phyloP scores from a whole-genome alignment of 2,888 invertebrate genomes.

The Acronicta leporina region DNA sequence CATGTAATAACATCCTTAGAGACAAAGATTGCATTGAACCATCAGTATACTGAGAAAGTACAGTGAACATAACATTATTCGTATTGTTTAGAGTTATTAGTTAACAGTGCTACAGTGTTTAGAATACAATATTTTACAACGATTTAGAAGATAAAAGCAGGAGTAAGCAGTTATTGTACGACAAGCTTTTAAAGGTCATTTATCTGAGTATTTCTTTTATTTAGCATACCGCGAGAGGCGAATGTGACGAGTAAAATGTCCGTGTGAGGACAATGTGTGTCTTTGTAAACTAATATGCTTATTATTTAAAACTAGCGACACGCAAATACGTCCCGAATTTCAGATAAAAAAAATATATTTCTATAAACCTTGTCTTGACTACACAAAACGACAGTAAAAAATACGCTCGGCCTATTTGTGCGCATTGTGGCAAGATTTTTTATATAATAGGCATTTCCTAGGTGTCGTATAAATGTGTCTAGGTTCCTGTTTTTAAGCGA shows the following conservation, averaged over 20 bases:
- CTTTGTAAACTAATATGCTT: background rate
- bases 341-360: too few species aligned
- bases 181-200: slow-evolving; percentile 43
- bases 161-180: slow-evolving; percentile 80
- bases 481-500: too few species aligned
- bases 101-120: slow-evolving; percentile 84
- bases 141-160: slow-evolving; percentile 80
- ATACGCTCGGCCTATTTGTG: too few species aligned
- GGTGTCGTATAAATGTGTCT: too few species aligned
- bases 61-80: slow-evolving; percentile 81
- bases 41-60: slow-evolving; percentile 80
- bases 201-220: background rate
- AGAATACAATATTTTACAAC: slow-evolving; percentile 81
- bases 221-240: slow-evolving; percentile 1
- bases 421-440: too few species aligned
- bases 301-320: too few species aligned
- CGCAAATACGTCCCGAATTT: too few species aligned
- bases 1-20: slow-evolving; percentile 74
- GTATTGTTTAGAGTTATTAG: slow-evolving; percentile 75
- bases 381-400: too few species aligned
- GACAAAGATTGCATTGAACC: slow-evolving; percentile 89
- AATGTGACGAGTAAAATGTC: slow-evolving; percentile 28
- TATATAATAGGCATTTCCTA: too few species aligned
- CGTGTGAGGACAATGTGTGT: background rate
- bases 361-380: too few species aligned